These are phyloP conservation scores for Limnephilus rhombicus DNA, from an alignment of 2,888 invertebrate genomes.

Conservation along the genomic window DNA sequence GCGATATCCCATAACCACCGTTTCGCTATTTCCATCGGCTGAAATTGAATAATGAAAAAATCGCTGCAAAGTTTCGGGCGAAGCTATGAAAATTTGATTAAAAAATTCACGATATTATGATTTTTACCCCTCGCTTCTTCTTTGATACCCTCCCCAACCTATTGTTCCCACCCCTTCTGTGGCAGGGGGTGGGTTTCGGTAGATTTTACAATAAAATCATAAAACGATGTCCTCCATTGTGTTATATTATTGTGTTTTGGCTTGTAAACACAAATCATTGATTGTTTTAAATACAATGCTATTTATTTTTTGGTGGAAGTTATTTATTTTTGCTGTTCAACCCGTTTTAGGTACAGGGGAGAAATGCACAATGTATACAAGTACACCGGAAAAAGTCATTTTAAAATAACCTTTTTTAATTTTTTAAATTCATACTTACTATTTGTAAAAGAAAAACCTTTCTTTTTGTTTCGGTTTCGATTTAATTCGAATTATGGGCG, in stretches of 20 bases:
- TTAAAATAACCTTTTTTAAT: not conserved
- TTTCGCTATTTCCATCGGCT: slow-evolving; percentile 45
- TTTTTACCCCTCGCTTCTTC: slow-evolving; percentile 51
- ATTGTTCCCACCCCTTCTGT: slow-evolving; percentile 40
- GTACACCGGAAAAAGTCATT: not conserved
- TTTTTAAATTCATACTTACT: not conserved
- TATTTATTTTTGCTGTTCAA: not conserved
- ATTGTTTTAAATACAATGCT: slow-evolving; percentile 17
- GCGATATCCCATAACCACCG: slow-evolving; percentile 33
- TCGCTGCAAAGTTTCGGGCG: slow-evolving; percentile 59
- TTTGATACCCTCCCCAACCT: slow-evolving; percentile 56
- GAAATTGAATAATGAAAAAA: slow-evolving; percentile 67
- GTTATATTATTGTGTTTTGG: slow-evolving; percentile 23
- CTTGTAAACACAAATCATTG: slow-evolving; percentile 34
- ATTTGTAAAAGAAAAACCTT: no score
- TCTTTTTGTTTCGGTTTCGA: no score
- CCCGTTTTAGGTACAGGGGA: not conserved
- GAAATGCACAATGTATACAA: not conserved
- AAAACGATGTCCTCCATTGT: slow-evolving; percentile 40
- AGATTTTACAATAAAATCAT: slow-evolving; percentile 45
- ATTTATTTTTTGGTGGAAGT: not conserved
- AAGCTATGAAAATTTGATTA: slow-evolving; percentile 80
- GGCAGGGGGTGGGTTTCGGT: slow-evolving; percentile 33
- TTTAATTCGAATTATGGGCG: no score
- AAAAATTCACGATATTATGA: slow-evolving; percentile 77